A percentile compares a stretch with the other conserved stretches of the same genome.
These are phyloP conservation scores for Tichodroma muraria DNA, from an alignment of 2,113 vertebrate species.

Conservation along the genomic window DNA sequence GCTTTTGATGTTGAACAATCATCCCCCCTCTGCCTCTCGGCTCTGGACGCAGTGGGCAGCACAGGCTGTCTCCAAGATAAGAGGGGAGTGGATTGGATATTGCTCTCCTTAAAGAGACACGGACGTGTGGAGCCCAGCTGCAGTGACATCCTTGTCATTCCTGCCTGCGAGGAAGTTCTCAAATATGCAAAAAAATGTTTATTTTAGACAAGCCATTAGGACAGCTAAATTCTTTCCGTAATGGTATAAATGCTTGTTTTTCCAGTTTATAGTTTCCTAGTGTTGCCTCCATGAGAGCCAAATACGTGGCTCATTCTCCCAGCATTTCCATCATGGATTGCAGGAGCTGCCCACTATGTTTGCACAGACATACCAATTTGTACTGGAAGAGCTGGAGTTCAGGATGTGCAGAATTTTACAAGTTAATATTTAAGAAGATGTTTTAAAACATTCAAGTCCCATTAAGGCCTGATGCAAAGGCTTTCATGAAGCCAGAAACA, in stretches of 20 bases:
- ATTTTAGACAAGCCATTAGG: not conserved
- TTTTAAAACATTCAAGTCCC: not conserved
- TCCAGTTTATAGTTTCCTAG: not conserved
- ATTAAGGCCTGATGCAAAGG: not conserved
- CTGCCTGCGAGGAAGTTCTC: not conserved
- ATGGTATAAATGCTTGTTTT: not conserved
- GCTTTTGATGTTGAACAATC: slow-evolving; percentile 40
- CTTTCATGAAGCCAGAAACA: not conserved
- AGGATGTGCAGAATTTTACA: not conserved
- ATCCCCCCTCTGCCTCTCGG: slow-evolving; percentile 15
- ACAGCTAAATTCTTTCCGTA: slow-evolving; percentile 3
- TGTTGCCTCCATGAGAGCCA: not conserved
- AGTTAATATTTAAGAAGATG: not conserved
- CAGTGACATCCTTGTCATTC: not conserved
- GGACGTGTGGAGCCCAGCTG: not conserved
- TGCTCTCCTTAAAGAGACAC: not conserved
- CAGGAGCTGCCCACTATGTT: not conserved
- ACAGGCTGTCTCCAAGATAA: slow-evolving; percentile 18
- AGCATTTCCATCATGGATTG: not conserved
- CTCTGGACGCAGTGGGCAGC: slow-evolving; percentile 10
- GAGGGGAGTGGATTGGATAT: slow-evolving; percentile 9
- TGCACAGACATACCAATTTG: not conserved
- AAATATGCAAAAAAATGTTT: not conserved
- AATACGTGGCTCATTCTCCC: not conserved
- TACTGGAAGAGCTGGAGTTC: not conserved